phyloP scores from a whole-genome alignment of 92 coral and sea anemone species.

The Porites evermanni region DNA sequence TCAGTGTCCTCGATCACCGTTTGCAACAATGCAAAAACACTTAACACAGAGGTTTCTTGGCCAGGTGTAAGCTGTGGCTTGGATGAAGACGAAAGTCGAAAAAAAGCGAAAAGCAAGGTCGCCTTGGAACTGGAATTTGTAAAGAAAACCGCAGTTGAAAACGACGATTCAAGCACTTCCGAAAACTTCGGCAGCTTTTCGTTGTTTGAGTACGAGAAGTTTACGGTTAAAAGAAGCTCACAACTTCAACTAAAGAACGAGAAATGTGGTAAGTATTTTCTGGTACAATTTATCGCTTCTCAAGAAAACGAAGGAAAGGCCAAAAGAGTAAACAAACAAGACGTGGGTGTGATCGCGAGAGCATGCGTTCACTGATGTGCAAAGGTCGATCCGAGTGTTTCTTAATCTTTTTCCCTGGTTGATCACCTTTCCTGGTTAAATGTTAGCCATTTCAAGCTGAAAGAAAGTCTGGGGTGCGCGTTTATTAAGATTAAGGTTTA shows the following conservation, averaged over 20 bases:
- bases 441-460: not conserved
- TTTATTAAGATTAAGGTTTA: too few relatives aligned
- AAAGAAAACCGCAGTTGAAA: constrained; percentile 30
- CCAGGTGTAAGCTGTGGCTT: constrained; percentile 29
- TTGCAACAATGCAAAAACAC: not conserved
- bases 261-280: not conserved
- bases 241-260: not conserved
- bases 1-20: not conserved
- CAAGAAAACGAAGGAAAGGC: not conserved
- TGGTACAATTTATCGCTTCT: not conserved
- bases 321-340: not conserved
- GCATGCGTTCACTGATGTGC: not conserved
- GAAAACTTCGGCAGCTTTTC: not conserved
- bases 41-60: not conserved
- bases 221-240: not conserved
- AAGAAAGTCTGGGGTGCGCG: not conserved
- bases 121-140: not conserved
- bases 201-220: not conserved
- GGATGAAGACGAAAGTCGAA: constrained; percentile 14
- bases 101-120: not conserved
- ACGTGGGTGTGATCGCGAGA: constrained; percentile 30
- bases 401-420: too few relatives aligned
- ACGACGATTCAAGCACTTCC: not conserved
- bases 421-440: too few relatives aligned
- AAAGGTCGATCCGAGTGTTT: too few relatives aligned